A percentile compares a stretch with the other conserved stretches of the same genome.
Evolutionary conservation across 2,113 vertebrate species (phyloP).

Genomic region (Cinclus cinclus): DNA sequence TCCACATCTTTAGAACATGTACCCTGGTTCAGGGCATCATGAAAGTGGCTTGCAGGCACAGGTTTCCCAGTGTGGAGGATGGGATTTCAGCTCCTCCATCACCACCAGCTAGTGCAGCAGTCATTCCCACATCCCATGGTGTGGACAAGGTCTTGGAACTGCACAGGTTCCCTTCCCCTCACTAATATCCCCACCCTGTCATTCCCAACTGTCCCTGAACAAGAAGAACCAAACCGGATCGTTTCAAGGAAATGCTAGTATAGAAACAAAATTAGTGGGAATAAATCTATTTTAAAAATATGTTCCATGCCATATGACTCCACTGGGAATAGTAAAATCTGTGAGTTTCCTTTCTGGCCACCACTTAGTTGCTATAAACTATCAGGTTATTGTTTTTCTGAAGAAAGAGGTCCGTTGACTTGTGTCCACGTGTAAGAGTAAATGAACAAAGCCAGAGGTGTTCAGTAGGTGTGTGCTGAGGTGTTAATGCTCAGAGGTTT

Average conservation of each 20-base stretch:
- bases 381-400: neutral
- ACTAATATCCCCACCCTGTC: neutral
- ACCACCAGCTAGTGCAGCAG: neutral
- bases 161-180: neutral
- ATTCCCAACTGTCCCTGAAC: neutral
- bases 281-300: constrained; percentile 30
- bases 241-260: neutral
- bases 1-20: neutral
- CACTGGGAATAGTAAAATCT: neutral
- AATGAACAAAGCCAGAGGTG: neutral
- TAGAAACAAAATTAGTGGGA: neutral
- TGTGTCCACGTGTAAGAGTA: neutral
- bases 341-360: neutral
- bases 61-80: neutral
- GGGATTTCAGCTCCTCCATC: neutral
- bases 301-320: neutral
- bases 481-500: neutral
- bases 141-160: neutral
- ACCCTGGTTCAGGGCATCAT: neutral
- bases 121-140: neutral
- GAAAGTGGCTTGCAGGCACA: neutral
- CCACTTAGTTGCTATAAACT: neutral
- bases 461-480: neutral
- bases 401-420: neutral
- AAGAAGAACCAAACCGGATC: neutral